phyloP scores from a whole-genome alignment of 2,888 invertebrate species.

The Geophilus truncorum region DNA sequence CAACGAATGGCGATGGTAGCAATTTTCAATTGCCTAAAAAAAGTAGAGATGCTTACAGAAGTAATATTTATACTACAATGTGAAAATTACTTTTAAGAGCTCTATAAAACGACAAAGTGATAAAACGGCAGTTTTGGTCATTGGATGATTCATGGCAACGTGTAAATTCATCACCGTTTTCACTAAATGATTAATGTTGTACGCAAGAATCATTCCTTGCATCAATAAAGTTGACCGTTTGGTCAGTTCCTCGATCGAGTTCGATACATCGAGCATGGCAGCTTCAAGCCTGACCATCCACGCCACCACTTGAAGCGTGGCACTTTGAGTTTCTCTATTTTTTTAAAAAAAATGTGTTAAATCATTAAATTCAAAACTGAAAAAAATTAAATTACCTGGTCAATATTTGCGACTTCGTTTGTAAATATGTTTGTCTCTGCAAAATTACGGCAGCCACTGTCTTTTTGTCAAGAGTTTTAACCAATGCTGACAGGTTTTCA shows the following conservation, averaged over 20 bases:
- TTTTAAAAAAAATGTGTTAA: neutral
- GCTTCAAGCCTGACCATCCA: slow-evolving; percentile 63
- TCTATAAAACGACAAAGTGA: slow-evolving; percentile 75
- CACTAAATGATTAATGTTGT: slow-evolving; percentile 59
- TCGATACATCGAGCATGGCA: slow-evolving; percentile 51
- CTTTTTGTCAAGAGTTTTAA: slow-evolving; percentile 54
- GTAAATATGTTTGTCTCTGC: slow-evolving; percentile 48
- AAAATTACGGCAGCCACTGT: slow-evolving; percentile 49
- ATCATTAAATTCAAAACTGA: neutral
- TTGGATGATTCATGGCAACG: slow-evolving; percentile 64
- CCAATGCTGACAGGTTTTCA: slow-evolving; percentile 57
- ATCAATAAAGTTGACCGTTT: slow-evolving; percentile 55
- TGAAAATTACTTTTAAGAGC: slow-evolving; percentile 58
- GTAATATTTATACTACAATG: too few relatives aligned
- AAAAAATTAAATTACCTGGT: slow-evolving; percentile 47
- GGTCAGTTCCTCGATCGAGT: slow-evolving; percentile 54
- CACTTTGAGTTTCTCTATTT: slow-evolving; percentile 54
- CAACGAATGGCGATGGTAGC: slow-evolving; percentile 63
- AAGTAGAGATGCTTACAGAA: too few relatives aligned
- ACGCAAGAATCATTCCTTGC: slow-evolving; percentile 63
- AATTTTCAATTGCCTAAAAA: slow-evolving; percentile 60
- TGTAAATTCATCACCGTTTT: slow-evolving; percentile 63
- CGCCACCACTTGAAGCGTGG: slow-evolving; percentile 54
- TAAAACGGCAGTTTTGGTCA: slow-evolving; percentile 69
- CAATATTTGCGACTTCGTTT: slow-evolving; percentile 55